Percentiles rank a stretch among this genome's conserved stretches.
Evolutionary conservation across 2,797 vertebrate genomes (phyloP).

Genomic region (Danio jaintianensis): DNA sequence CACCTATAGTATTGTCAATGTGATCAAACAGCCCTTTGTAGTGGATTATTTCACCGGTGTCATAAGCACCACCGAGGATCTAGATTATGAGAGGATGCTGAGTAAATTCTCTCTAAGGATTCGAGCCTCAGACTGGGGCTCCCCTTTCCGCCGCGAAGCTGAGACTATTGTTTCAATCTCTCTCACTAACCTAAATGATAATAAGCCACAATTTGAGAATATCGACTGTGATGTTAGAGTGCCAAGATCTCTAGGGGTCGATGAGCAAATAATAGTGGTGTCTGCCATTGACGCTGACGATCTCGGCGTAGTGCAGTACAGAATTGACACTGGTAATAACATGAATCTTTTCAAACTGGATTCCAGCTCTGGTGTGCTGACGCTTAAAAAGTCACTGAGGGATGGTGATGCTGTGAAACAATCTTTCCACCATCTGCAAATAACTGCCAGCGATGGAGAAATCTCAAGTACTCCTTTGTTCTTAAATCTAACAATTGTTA

Average conservation of each 20-base stretch:
- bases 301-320: constrained; percentile 84
- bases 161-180: constrained; percentile 81
- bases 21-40: constrained; percentile 80
- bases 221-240: constrained; percentile 84
- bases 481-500: constrained; percentile 83
- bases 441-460: constrained; percentile 86
- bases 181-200: constrained; percentile 87
- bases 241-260: constrained; percentile 82
- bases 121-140: constrained; percentile 86
- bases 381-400: constrained; percentile 79
- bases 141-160: constrained; percentile 82
- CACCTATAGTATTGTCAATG: constrained; percentile 83
- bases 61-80: constrained; percentile 79
- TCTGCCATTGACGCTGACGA: constrained; percentile 89
- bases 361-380: constrained; percentile 84
- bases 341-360: constrained; percentile 82
- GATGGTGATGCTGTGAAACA: constrained; percentile 75
- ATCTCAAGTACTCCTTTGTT: constrained; percentile 78
- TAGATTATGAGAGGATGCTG: constrained; percentile 87
- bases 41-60: constrained; percentile 84
- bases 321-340: constrained; percentile 84
- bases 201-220: constrained; percentile 86
- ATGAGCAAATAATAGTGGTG: constrained; percentile 83
- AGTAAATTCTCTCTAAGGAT: constrained; percentile 83
- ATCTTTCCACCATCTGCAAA: constrained; percentile 82